Evolutionary conservation across 2,888 invertebrate genomes (phyloP), one percentile per base, ranked within the genome.

Genomic region (Neoitamus cyanurus): DNA sequence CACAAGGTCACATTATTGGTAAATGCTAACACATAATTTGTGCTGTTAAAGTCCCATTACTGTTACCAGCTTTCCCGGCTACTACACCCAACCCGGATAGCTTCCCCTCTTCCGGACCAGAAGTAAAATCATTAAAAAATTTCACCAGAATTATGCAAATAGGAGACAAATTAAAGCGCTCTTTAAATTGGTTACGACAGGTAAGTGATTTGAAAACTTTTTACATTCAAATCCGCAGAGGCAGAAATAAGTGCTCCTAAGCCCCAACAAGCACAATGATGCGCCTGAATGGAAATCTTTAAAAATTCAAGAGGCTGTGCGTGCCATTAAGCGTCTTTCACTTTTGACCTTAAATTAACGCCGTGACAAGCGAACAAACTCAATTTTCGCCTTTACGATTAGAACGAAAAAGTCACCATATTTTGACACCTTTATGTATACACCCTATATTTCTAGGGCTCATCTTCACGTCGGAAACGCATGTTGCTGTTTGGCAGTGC

Each of bases 311-410:
- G 20, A 58, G 9, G 25, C 25, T 25, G 2, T 25, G 58, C 9
- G 58, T 20, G 58, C 58, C 20, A 58, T 58, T 58, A 58, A 58
- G 9, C 58, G 58, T 15, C 58, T 1, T 58, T 58, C 58, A 58
- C 58, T 58, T 58, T 58, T 58, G 58, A 58, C 58, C 58, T 58
- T 58, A 58, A 58, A 58, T 58, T 58, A 58, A 58, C 58, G 58
- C 9, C 58, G 58, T 58, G 58, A 58, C 58, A 58, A 58, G 20
- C 25, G 58, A 58, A 58, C 58, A 58, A 58, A 25, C 25, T 58
- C 58, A 58, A 20, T 58, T 58, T 9, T 58, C 58, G 58, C 25
- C 25, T 9, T 11, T 25, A 58, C 9, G 58, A 58, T 58, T 20
- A 58, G 7, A 20, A 58, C 1, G 2, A 58, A 58, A 2, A 58